Evolutionary conservation across 2,888 invertebrate genomes (phyloP), one percentile per base, ranked within the genome.

Genomic region (Agriopis leucophaearia): DNA sequence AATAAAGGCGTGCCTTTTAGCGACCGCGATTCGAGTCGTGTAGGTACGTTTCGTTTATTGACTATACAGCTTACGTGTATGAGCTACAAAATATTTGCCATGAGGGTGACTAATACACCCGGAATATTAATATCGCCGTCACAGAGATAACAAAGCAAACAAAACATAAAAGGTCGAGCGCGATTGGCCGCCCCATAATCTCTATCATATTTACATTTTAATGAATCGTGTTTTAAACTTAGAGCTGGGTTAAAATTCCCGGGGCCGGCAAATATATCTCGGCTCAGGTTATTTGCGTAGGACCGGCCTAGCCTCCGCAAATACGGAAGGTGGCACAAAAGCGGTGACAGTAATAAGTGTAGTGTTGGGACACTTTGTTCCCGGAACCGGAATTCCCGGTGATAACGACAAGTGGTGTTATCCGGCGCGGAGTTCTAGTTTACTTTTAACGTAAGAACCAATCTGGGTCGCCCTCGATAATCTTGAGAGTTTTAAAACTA

Each of bases 211-310:
- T 74, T 69, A 72, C 73, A 71, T 70, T 74, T 71, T 74, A 75
- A 77, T 70, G 64, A 73, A 77, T 75, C 73, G 66, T 59, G 67
- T 55, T 54, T 55, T 70, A 71, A 66, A 75, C 70, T 70, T 68
- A 64, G 66, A 73, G 67, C 64, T 64, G 66, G 56, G 71, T 77
- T 71, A 70, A 77, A 78, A 77, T 81, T 82, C 81, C 69, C 57
- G 66, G 72, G 69, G 66, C 70, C 67, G 55, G 78, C 77, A 82
- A 83, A 84, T 79, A 81, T 79, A 78, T 80, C 76, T 70, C 66
- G 72, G 72, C 60, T 56, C 66, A 69, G 71, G 71, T 51, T 83
- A 80, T 87, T 87, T 85, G 76, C 70, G 82, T 85, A 86, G 87
- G 87, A 82, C 81, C 64, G 74, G 71, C 63, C 71, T 64, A 70